Evolutionary conservation across 2,888 invertebrate genomes (phyloP), one percentile per base, ranked within the genome.

Genomic region (Apotomis turbidana): DNA sequence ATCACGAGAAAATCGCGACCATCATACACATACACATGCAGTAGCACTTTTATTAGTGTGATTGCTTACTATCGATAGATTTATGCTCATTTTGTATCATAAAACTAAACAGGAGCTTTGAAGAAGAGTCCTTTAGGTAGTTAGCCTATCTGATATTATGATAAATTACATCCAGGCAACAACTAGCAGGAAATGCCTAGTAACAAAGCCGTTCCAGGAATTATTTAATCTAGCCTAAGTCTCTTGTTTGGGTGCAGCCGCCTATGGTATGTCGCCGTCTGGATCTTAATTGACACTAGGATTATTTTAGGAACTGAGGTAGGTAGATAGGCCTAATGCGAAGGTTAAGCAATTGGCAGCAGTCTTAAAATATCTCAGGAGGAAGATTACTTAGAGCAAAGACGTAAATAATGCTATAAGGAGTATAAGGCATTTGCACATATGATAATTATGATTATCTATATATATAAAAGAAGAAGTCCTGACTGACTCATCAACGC

Each of bases 261-360:
- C 75, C 77, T 82, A 78, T 75, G 75, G 76, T 83, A 86, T 89
- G 85, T 85, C 87, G 78, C 80, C 81, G 91, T 91, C 92, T 91
- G 88, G 84, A 77, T 79, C 76, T 84, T 84, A 87, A 90, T 90
- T 87, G 86, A 83, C 78, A 76, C 82, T 84, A 83, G 82, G 81
- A 83, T 78, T 79, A 78, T 77, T 78, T 80, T 74, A 76, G 78
- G 80, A 75, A 64, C 75, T 81, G 78, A 82, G 81, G 80, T 63
- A 55, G 38, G 46, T 61, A 71, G 51, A 54, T 59, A 55, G 68
- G 67, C 60, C 41, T 61, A 49, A 57, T 71, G 44, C 51, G 71
- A 68, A 68, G 71, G 55, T 68, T 62, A 58, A 51, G 44, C 51
- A 68, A 67, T 67, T 60, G 12, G 57, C 49, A 15, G 4, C 54